Evolutionary conservation across 2,113 vertebrate genomes (phyloP), one percentile per base, ranked within the genome.

Genomic region (Rhabdomys dilectus): DNA sequence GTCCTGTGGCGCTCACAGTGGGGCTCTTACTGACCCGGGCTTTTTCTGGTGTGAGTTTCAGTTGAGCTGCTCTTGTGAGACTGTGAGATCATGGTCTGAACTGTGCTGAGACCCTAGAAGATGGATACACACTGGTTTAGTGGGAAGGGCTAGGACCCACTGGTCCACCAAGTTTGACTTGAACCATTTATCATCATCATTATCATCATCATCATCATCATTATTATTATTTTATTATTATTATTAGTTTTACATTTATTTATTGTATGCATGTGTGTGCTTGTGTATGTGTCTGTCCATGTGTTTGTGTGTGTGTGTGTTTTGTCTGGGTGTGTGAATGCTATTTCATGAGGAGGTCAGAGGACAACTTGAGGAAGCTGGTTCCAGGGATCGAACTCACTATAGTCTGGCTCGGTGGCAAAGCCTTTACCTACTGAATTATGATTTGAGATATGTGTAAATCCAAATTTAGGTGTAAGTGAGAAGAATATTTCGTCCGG

Each of bases 41-140:
- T 94, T 95, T 89, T 89, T 91, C 91, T 96, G 19, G n/a, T 75
- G 34, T 48, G 80, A 53, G 21, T 58, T 64, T 51, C 88, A 87
- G 70, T 42, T 42, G 36, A 93, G 91, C 60, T 77, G 36, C 72
- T 94, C 62, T 85, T 84, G 17, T 22, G 21, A 45, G 68, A 91
- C 29, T 64, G 6, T 22, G 24, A 45, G 56, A 93, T 60, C 75
- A 12, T 16, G 36, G 70, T 86, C 45, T 26, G 4, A 58, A 64
- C 58, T 1, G 7, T 53, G 24, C 36, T 77, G 51, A 77, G 58
- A 64, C 94, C 31, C 9, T 36, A 24, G 72, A 36, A 68, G 66
- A 62, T n/a, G 45, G 85, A n/a, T 77, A 51, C 66, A 77, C 42
- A 64, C 42, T 76, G 11, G 39, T 58, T 58, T 39, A 29, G 42